Evolutionary conservation across 2,797 vertebrate genomes (phyloP).

Genomic region (Phoeniculus purpureus): DNA sequence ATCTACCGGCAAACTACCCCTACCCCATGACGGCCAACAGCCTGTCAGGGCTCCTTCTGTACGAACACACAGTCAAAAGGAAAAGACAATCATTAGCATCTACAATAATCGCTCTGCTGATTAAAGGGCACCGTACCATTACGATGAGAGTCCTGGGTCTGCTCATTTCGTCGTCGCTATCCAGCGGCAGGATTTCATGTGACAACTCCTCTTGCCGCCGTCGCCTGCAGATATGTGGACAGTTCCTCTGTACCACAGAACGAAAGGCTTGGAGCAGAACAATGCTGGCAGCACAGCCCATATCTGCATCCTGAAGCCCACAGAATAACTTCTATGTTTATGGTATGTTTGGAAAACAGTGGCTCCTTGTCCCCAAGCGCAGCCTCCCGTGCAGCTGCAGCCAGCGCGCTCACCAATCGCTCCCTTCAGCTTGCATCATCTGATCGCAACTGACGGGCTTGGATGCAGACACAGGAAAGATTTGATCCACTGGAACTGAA

Average conservation of each 20-base stretch:
- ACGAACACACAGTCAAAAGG: fast-evolving
- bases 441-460: slow-evolving; percentile 87
- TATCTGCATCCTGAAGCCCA: slow-evolving; percentile 87
- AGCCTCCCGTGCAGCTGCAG: slow-evolving; percentile 91
- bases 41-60: neutral
- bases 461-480: slow-evolving; percentile 84
- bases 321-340: slow-evolving; percentile 86
- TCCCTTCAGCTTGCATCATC: slow-evolving; percentile 90
- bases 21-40: neutral
- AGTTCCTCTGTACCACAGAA: slow-evolving; percentile 92
- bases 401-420: slow-evolving; percentile 86
- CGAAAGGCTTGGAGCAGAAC: slow-evolving; percentile 91
- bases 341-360: slow-evolving; percentile 89
- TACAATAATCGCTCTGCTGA: slow-evolving; percentile 21
- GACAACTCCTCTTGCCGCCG: slow-evolving; percentile 88
- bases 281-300: slow-evolving; percentile 96
- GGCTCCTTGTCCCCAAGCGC: slow-evolving; percentile 89
- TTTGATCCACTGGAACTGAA: slow-evolving; percentile 77
- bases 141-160: slow-evolving; percentile 90
- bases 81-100: neutral
- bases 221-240: slow-evolving; percentile 89
- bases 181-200: slow-evolving; percentile 86
- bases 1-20: neutral
- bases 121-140: slow-evolving; percentile 86
- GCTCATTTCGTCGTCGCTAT: slow-evolving; percentile 88